Conservation (phyloP, 2,113 vertebrate genomes). For the Sus scrofa region DNA sequence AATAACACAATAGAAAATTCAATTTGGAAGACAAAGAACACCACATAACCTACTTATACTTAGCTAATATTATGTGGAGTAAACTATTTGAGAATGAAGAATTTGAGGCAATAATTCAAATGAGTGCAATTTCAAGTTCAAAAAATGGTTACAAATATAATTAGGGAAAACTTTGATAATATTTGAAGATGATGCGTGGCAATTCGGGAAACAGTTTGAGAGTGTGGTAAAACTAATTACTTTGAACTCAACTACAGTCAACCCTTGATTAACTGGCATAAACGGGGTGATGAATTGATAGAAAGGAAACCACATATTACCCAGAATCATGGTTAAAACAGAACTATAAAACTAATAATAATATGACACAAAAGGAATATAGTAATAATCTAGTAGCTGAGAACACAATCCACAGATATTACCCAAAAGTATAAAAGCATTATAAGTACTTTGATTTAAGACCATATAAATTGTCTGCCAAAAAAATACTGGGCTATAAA, state of each 20-base stretch:
- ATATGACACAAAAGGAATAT: conserved; percentile 14
- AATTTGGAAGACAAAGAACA: conserved; percentile 10
- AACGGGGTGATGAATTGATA: background rate
- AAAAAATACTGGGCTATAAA: background rate
- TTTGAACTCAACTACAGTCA: conserved; percentile 12
- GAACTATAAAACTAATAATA: conserved; percentile 27
- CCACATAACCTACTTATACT: background rate
- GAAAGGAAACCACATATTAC: conserved; percentile 30
- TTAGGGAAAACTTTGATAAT: conserved; percentile 58
- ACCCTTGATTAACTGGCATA: conserved; percentile 35
- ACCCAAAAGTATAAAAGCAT: background rate
- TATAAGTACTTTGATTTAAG: background rate
- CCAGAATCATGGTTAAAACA: background rate
- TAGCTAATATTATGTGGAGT: conserved; percentile 15
- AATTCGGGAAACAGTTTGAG: conserved; percentile 44
- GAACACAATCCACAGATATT: background rate
- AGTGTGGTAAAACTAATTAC: conserved; percentile 51
- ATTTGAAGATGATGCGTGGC: background rate
- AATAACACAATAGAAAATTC: conserved; percentile 27
- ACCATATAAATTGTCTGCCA: background rate
- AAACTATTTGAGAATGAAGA: conserved; percentile 33
- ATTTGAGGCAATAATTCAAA: conserved; percentile 48
- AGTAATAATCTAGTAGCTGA: conserved; percentile 24
- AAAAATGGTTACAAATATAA: conserved; percentile 59
- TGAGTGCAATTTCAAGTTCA: conserved; percentile 29